phyloP scores from a whole-genome alignment of 2,797 vertebrate genomes.

The Synaphobranchus kaupii region DNA sequence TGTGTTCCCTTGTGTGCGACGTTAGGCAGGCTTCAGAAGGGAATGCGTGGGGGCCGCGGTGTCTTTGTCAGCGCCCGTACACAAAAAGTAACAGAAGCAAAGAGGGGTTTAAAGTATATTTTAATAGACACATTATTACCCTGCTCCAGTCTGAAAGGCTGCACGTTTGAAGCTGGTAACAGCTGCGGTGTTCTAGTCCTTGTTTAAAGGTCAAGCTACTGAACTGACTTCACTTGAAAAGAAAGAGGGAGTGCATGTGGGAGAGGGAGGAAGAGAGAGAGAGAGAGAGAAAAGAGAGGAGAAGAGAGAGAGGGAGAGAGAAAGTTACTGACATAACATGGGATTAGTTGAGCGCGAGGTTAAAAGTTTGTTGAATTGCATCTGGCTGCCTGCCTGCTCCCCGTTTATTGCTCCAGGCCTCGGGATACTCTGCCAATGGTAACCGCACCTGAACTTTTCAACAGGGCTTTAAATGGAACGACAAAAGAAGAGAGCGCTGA shows the following conservation, averaged over 20 bases:
- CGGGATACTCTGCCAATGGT: slow-evolving; percentile 77
- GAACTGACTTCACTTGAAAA: slow-evolving; percentile 73
- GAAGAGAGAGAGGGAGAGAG: slow-evolving; percentile 48
- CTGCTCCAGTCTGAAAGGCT: slow-evolving; percentile 63
- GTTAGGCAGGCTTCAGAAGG: slow-evolving; percentile 4
- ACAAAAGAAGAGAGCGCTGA: slow-evolving; percentile 40
- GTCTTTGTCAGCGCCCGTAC: slow-evolving; percentile 59
- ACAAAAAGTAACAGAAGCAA: slow-evolving; percentile 65
- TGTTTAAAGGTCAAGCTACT: slow-evolving; percentile 81
- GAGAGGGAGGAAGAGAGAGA: slow-evolving; percentile 31
- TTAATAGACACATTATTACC: slow-evolving; percentile 78
- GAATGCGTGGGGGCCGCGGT: neutral
- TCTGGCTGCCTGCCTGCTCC: slow-evolving; percentile 80
- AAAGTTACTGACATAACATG: slow-evolving; percentile 68
- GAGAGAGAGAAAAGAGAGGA: slow-evolving; percentile 29
- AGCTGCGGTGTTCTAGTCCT: slow-evolving; percentile 79
- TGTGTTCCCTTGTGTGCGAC: slow-evolving; percentile 28
- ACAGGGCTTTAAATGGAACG: slow-evolving; percentile 43
- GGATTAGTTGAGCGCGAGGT: slow-evolving; percentile 77
- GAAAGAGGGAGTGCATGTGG: slow-evolving; percentile 50
- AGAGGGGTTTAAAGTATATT: slow-evolving; percentile 72
- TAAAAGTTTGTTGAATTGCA: slow-evolving; percentile 80
- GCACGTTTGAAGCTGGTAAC: slow-evolving; percentile 78
- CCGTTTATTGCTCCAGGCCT: slow-evolving; percentile 79
- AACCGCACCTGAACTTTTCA: slow-evolving; percentile 79